Evolutionary conservation across 2,797 vertebrate species (phyloP).

Genomic region (Calcarius lapponicus): DNA sequence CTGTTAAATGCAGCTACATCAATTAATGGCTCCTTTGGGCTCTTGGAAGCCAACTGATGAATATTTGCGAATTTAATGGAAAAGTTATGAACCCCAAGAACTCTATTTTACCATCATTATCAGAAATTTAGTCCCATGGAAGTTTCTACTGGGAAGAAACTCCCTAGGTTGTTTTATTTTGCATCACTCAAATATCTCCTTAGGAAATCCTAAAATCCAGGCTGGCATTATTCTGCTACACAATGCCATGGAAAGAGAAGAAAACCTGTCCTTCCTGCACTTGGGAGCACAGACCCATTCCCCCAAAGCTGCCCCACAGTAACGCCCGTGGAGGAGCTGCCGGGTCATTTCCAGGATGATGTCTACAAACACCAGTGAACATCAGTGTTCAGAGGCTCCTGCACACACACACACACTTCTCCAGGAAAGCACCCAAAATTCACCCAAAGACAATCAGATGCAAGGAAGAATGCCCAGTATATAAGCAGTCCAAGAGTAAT

Average conservation of each 20-base stretch:
- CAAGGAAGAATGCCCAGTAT: not conserved
- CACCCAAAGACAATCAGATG: not conserved
- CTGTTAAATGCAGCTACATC: not conserved
- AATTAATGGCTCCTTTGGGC: not conserved
- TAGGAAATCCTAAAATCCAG: conserved; percentile 23
- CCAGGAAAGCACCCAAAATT: accelerated
- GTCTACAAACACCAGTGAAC: accelerated
- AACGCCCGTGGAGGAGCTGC: accelerated
- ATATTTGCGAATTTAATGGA: not conserved
- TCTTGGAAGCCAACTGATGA: not conserved
- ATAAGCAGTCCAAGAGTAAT: not conserved
- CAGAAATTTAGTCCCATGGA: conserved; percentile 15
- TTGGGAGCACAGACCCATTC: not conserved
- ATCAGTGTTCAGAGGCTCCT: not conserved
- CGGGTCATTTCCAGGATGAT: accelerated
- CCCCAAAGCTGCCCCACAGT: not conserved
- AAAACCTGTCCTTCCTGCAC: no score
- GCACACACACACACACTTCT: not conserved
- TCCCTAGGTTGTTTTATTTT: conserved; percentile 2
- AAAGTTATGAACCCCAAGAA: not conserved
- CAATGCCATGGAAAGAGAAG: accelerated
- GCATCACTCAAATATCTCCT: not conserved
- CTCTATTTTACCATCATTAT: conserved; percentile 34
- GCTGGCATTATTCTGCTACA: conserved; percentile 24
- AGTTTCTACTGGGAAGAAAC: conserved; percentile 26